A percentile compares a stretch with the other conserved stretches of the same genome.
These are phyloP conservation scores for Rhinolophus ferrumequinum DNA, from an alignment of 2,113 vertebrate species.

Conservation along the genomic window DNA sequence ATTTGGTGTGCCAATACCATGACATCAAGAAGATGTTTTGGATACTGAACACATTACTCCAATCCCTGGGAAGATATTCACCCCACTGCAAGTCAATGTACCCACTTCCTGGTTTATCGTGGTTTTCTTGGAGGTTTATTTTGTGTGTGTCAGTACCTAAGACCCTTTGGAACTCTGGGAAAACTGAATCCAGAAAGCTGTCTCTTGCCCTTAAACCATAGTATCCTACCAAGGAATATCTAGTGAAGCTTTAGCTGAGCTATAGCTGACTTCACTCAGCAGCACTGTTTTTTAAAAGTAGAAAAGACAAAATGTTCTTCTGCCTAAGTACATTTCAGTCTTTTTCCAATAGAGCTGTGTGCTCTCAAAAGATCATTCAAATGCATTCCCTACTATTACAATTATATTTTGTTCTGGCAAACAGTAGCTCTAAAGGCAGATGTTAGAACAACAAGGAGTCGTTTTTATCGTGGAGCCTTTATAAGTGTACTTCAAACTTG, in stretches of 20 bases:
- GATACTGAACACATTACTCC: not conserved
- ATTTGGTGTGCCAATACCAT: not conserved
- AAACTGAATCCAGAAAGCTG: not conserved
- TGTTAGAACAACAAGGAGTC: not conserved
- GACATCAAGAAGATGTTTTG: not conserved
- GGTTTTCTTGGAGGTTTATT: not conserved
- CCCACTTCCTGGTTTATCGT: not conserved
- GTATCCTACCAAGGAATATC: not conserved
- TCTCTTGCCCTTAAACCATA: not conserved
- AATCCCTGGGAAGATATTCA: not conserved
- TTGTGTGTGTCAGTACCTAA: not conserved
- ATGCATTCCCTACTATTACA: not conserved
- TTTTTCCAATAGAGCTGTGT: not conserved
- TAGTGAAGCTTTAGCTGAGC: not conserved
- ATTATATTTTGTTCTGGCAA: not conserved
- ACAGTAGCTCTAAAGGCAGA: not conserved
- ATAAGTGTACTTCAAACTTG: conserved; percentile 8
- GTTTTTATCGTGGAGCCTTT: conserved; percentile 18
- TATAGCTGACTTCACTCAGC: not conserved
- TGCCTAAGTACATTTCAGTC: not conserved
- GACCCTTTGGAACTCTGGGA: not conserved
- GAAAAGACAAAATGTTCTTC: not conserved
- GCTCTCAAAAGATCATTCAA: not conserved
- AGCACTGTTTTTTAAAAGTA: not conserved
- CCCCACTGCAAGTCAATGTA: not conserved